Percentiles rank a stretch among this genome's conserved stretches.
Evolutionary conservation across 2,797 vertebrate genomes (phyloP).

Genomic region (Esox lucius): DNA sequence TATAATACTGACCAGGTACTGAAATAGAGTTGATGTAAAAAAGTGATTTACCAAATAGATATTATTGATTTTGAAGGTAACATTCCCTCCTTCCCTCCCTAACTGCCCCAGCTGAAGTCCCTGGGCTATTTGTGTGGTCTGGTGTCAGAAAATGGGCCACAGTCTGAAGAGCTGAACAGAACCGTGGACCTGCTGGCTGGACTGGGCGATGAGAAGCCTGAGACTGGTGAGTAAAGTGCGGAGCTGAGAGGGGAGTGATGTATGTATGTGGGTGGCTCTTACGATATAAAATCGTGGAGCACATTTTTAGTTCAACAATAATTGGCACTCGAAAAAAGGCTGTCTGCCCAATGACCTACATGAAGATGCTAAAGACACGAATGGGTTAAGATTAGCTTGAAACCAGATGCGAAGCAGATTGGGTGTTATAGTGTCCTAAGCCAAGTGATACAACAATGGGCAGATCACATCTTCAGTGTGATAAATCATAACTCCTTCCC

Average conservation of each 20-base stretch:
- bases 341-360: no score
- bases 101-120: slow-evolving; percentile 80
- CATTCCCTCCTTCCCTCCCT: no score
- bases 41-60: no score
- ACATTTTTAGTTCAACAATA: background rate
- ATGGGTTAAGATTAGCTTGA: background rate
- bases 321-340: no score
- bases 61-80: no score
- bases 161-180: slow-evolving; percentile 92
- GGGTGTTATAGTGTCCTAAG: background rate
- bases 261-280: no score
- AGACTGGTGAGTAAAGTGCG: slow-evolving; percentile 79
- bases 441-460: background rate
- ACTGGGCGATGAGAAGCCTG: slow-evolving; percentile 89
- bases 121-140: slow-evolving; percentile 94
- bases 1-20: no score
- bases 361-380: no score
- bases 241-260: no score
- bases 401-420: background rate
- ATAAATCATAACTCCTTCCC: background rate
- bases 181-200: slow-evolving; percentile 95
- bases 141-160: slow-evolving; percentile 86
- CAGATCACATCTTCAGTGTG: background rate
- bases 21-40: no score
- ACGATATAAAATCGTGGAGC: background rate